Evolutionary conservation across 2,888 invertebrate genomes (phyloP).

Genomic region (Saturnia pavonia): DNA sequence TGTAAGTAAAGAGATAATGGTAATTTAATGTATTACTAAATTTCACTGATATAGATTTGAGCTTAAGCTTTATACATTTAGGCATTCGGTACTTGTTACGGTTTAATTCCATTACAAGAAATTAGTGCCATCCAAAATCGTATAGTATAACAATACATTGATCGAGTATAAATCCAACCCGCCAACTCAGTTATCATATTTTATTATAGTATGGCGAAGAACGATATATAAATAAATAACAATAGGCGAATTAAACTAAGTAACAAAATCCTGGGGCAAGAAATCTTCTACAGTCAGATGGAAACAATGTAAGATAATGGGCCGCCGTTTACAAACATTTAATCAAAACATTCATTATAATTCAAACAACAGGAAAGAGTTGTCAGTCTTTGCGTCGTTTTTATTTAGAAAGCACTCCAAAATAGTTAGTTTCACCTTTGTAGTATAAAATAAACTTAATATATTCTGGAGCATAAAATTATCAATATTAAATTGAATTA

Average conservation of each 20-base stretch:
- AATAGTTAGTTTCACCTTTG: not conserved
- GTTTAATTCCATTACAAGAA: too few relatives aligned
- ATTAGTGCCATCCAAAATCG: not conserved
- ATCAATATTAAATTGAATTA: not conserved
- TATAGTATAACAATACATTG: not conserved
- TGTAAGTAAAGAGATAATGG: too few relatives aligned
- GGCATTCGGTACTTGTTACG: not conserved
- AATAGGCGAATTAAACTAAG: not conserved
- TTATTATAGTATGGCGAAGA: not conserved
- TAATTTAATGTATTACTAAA: too few relatives aligned
- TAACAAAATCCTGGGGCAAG: slow-evolving; percentile 12
- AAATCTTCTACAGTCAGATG: slow-evolving; percentile 40
- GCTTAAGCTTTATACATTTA: not conserved
- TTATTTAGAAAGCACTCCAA: slow-evolving; percentile 45
- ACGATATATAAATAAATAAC: not conserved
- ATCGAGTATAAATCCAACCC: not conserved
- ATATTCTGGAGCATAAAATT: not conserved
- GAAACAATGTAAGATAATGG: slow-evolving; percentile 55
- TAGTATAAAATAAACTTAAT: not conserved
- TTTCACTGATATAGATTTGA: too few relatives aligned
- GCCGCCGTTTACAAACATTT: slow-evolving; percentile 70
- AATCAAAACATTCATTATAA: slow-evolving; percentile 48
- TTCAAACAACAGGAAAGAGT: slow-evolving; percentile 34
- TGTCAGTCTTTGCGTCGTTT: slow-evolving; percentile 52
- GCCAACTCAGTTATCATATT: not conserved